phyloP scores from a whole-genome alignment of 2,797 vertebrate genomes.

The Myotis planiceps region DNA sequence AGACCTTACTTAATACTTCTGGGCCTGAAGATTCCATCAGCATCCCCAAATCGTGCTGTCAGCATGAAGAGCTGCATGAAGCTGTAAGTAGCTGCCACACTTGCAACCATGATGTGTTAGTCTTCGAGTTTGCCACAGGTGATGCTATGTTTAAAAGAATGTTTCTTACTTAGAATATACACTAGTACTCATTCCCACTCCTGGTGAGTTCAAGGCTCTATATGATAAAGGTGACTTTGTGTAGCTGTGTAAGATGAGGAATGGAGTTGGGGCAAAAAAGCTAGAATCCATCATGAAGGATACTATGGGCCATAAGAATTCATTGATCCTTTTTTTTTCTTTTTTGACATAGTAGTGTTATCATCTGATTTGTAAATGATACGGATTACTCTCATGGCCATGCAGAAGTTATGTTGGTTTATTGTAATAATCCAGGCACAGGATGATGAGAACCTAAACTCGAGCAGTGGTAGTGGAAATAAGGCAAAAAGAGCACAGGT shows the following conservation, averaged over 20 bases:
- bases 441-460: not conserved
- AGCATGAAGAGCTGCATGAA: slow-evolving; percentile 93
- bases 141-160: not conserved
- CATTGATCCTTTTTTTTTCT: not conserved
- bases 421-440: not conserved
- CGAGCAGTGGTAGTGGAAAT: not conserved
- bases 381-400: not conserved
- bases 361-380: not conserved
- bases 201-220: not conserved
- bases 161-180: not conserved
- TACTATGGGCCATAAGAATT: not conserved
- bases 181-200: not conserved
- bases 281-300: not conserved
- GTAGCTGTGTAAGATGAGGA: not conserved
- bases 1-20: slow-evolving; percentile 92
- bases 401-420: not conserved
- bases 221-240: not conserved
- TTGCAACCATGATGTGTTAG: not conserved
- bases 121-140: not conserved
- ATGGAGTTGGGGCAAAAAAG: not conserved
- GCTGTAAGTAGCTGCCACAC: slow-evolving; percentile 87
- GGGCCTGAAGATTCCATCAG: slow-evolving; percentile 89
- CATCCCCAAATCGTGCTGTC: slow-evolving; percentile 94
- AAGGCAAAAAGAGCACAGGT: not conserved
- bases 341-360: not conserved